Evolutionary conservation across 2,888 invertebrate genomes (phyloP), one percentile per base, ranked within the genome.

Genomic region (Yponomeuta sedellus): DNA sequence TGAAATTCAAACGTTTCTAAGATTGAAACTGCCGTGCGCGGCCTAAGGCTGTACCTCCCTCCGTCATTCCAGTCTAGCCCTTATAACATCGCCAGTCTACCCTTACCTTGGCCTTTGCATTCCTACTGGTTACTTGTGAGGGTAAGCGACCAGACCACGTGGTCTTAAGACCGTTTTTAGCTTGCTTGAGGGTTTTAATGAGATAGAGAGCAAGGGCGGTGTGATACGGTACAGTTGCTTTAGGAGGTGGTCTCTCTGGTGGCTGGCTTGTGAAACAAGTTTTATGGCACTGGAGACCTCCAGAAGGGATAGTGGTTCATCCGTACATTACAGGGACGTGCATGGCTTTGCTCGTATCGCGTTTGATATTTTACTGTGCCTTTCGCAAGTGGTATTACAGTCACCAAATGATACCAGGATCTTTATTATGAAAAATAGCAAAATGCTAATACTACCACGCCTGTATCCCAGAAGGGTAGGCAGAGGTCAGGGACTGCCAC

Each of bases 201-300:
- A 86, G 86, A 87, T 88, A 88, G 88, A 86, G 25, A 25, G 28
- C 61, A 61, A 34, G 34, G 34, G 34, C 34, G 34, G 34, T 52
- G 44, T 52, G 12, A 12, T 52, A 52, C 44, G 44, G 44, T 52
- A 16, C 16, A 52, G 44, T 52, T 52, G 44, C 44, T 16, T 16
- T 16, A 16, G 1, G 16, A 52, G n/a, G 8, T 16, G 44, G 4
- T 1, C 12, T 52, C 44, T 52, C 44, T 5, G 12, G 44, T 52
- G 44, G 16, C 44, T 52, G 44, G 16, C 16, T 52, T 8, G 3
- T 52, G 3, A 52, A 52, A 16, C 16, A 16, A 16, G 44, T 52
- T 12, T 2, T 16, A 52, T 16, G 16, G 44, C 12, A 52, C 3
- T 3, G 16, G 12, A 16, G 44, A 52, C 16, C 44, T 16, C 44